Evolutionary conservation across 1,140 invertebrate species (phyloP).

Genomic region (Batillaria attramentaria): DNA sequence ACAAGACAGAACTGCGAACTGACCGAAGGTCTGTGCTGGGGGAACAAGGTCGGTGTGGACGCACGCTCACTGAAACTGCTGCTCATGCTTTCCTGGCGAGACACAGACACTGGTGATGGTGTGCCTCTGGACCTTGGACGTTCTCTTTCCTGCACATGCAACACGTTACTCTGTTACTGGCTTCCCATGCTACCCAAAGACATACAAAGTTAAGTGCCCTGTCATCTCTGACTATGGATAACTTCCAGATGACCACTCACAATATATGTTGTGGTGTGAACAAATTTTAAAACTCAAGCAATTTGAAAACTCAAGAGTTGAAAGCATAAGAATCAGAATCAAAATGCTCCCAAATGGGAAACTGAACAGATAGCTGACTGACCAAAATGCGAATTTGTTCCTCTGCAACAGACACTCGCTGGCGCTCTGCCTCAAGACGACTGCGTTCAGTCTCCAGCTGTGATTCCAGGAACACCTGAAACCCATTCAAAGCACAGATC

Average conservation of each 20-base stretch:
- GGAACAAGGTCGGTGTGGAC: slow-evolving; percentile 13
- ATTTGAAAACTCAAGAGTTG: too few relatives aligned
- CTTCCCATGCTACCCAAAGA: too few relatives aligned
- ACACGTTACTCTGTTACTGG: slow-evolving; percentile 30
- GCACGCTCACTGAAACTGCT: slow-evolving; percentile 49
- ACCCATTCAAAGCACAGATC: too few relatives aligned
- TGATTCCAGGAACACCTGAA: slow-evolving; percentile 76
- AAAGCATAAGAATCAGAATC: not conserved
- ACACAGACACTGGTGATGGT: slow-evolving; percentile 62
- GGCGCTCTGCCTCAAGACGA: slow-evolving; percentile 77
- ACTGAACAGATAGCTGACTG: slow-evolving; percentile 19
- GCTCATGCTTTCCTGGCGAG: slow-evolving; percentile 56
- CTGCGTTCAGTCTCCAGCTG: slow-evolving; percentile 81
- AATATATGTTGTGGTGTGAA: too few relatives aligned
- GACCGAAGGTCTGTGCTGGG: too few relatives aligned
- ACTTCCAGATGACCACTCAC: too few relatives aligned
- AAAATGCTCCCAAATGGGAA: not conserved
- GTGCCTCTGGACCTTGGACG: slow-evolving; percentile 53
- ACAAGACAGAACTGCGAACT: too few relatives aligned
- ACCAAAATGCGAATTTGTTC: slow-evolving; percentile 73
- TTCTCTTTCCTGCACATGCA: slow-evolving; percentile 58
- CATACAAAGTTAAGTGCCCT: too few relatives aligned
- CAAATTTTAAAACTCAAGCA: too few relatives aligned
- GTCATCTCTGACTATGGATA: too few relatives aligned
- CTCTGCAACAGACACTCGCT: slow-evolving; percentile 66